phyloP scores from a whole-genome alignment of 2,888 invertebrate species.

The Subacronicta megacephala region DNA sequence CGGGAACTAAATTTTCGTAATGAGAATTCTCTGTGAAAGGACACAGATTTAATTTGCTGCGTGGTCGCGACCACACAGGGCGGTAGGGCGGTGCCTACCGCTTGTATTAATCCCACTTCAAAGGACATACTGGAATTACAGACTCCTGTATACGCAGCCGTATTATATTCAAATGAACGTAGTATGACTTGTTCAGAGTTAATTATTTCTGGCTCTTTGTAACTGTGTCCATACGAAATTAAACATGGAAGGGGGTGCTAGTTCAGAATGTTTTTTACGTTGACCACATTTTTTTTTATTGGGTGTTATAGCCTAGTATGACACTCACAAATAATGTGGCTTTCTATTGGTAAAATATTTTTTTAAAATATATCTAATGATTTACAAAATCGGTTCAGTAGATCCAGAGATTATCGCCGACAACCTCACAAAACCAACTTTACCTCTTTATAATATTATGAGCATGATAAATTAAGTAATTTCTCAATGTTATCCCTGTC shows the following conservation, averaged over 20 bases:
- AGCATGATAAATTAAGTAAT: too few relatives aligned
- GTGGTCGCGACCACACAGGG: constrained; percentile 69
- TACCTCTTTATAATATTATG: too few relatives aligned
- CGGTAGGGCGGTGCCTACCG: constrained; percentile 57
- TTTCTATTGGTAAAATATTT: too few relatives aligned
- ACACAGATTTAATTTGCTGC: constrained; percentile 81
- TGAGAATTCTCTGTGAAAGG: constrained; percentile 77
- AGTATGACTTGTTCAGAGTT: constrained; percentile 63
- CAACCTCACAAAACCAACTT: too few relatives aligned
- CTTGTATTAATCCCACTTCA: constrained; percentile 85
- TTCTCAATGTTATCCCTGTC: too few relatives aligned
- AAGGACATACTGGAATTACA: constrained; percentile 82
- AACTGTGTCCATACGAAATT: constrained; percentile 9
- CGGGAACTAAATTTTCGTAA: constrained; percentile 74
- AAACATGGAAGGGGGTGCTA: neutral
- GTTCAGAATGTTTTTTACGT: too few relatives aligned
- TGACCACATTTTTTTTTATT: too few relatives aligned
- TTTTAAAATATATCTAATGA: too few relatives aligned
- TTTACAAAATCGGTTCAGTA: too few relatives aligned
- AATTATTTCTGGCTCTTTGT: constrained; percentile 60
- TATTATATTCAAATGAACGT: constrained; percentile 69
- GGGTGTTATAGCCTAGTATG: too few relatives aligned
- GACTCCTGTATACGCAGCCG: constrained; percentile 60
- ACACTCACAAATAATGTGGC: too few relatives aligned
- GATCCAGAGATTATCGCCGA: too few relatives aligned